phyloP scores from a whole-genome alignment of 2,113 vertebrate species.

The Turnix velox region DNA sequence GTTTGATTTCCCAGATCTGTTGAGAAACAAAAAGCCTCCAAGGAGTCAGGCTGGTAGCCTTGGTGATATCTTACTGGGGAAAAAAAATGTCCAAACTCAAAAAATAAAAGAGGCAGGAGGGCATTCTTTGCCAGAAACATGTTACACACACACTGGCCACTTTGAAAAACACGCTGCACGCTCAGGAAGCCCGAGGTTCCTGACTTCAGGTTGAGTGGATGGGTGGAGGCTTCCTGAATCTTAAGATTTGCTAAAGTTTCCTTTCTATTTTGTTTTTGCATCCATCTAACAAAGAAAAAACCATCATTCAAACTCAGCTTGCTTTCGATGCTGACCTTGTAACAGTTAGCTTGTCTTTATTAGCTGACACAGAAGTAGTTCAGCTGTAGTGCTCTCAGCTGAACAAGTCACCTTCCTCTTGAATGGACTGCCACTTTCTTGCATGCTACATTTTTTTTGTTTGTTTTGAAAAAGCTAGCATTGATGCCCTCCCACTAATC shows the following conservation, averaged over 20 bases:
- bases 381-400: neutral
- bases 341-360: neutral
- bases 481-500: neutral
- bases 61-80: neutral
- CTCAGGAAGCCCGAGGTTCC: conserved; percentile 61
- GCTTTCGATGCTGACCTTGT: conserved; percentile 18
- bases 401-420: neutral
- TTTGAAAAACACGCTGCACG: conserved; percentile 10
- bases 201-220: conserved; percentile 66
- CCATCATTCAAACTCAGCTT: conserved; percentile 15
- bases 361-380: neutral
- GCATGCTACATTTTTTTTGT: neutral
- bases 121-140: conserved; percentile 36
- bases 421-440: neutral
- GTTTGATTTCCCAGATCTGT: neutral
- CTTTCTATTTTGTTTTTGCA: conserved; percentile 68
- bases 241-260: conserved; percentile 70
- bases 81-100: conserved; percentile 2
- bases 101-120: conserved; percentile 9
- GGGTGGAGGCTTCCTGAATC: conserved; percentile 73
- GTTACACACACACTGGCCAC: neutral
- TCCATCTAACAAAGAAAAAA: conserved; percentile 66
- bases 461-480: neutral
- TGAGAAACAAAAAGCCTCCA: neutral
- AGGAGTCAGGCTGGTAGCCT: neutral